Evolutionary conservation across 2,113 vertebrate genomes (phyloP), one percentile per base, ranked within the genome.

Genomic region (Amphiprion percula): DNA sequence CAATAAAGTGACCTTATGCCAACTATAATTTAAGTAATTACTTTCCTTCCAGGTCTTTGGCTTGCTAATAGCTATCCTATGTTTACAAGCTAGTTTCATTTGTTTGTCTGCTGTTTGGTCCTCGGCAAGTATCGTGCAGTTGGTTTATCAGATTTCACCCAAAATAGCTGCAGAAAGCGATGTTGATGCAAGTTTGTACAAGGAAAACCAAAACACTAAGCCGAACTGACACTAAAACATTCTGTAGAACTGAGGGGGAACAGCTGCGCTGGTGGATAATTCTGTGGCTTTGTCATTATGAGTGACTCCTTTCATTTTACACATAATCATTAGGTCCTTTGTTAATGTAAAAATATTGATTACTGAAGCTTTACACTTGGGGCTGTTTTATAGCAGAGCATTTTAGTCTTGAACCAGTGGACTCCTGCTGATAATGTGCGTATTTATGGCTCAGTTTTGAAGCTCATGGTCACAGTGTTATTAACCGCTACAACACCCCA

Each of bases 381-480:
- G 6, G 30, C 21, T 33, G 62, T 61, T 62, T 74, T 5, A 28
- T 17, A 47, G 55, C 37, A 39, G 56, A 28, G 46, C 14, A 23
- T 49, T 59, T 58, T 26, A 24, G 54, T 69, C 12, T 52, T 75
- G 64, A 74, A 73, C 70, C 52, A 21, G 15, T 46, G 44, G 44
- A 72, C 53, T 7, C 49, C 41, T 63, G 58, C 17, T 68, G 70
- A 68, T 80, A 74, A 63, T 41, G 28, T 54, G 21, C 41, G 49
- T 62, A 62, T 80, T 62, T 74, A 80, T 49, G 50, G 64, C 64
- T 55, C 47, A 44, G 24, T 60, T 80, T 19, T 55, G 41, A 72
- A 74, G 69, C 59, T 37, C 23, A 39, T 56, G 17, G 63, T 68
- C 59, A 63, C 55, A 55, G 28, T 49, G 28, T 56, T 74, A 75